A percentile compares a stretch with the other conserved stretches of the same genome.
These are phyloP conservation scores for Gnathonemus longibarbis DNA, from an alignment of 2,113 vertebrate genomes.

Conservation along the genomic window DNA sequence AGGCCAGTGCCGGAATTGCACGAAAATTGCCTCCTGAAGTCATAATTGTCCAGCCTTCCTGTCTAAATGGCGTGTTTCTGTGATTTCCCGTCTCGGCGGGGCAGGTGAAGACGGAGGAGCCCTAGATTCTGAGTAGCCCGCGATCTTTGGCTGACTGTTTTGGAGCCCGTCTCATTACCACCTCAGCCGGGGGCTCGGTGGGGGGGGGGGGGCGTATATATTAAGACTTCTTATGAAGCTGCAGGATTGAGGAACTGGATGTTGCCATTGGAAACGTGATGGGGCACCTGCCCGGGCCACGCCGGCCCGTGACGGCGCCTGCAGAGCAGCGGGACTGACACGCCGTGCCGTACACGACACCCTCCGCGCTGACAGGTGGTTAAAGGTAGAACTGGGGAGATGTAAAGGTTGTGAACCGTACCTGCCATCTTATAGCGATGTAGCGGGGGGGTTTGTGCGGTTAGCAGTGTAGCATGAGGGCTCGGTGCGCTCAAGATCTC, in stretches of 20 bases:
- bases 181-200: neutral
- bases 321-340: neutral
- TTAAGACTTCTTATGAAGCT: neutral
- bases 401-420: neutral
- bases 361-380: neutral
- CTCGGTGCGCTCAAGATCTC: neutral
- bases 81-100: neutral
- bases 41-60: neutral
- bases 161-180: neutral
- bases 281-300: neutral
- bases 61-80: neutral
- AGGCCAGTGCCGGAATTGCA: neutral
- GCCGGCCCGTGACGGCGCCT: neutral
- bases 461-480: neutral
- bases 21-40: neutral
- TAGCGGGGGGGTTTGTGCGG: neutral
- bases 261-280: neutral
- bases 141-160: neutral
- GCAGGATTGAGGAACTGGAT: neutral
- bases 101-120: neutral
- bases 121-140: neutral
- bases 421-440: neutral
- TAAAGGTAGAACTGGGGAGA: neutral
- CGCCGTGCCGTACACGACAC: neutral
- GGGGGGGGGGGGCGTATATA: neutral